These are phyloP conservation scores for Pycnomerus fuliginosus DNA, from an alignment of 2,888 invertebrate species.

Conservation along the genomic window DNA sequence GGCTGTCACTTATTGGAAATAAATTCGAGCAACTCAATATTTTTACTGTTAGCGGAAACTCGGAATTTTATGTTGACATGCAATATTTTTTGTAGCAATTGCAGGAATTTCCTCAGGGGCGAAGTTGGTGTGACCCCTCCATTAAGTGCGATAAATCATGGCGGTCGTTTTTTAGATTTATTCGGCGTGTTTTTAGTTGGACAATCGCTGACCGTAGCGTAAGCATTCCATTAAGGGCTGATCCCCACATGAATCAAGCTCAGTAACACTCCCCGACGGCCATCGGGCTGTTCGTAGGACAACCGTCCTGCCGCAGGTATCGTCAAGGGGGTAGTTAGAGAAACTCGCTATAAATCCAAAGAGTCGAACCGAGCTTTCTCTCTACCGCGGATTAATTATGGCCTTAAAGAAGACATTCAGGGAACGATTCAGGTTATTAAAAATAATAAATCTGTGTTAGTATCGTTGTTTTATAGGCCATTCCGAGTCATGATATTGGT, in stretches of 20 bases:
- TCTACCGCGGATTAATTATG: conserved; percentile 5
- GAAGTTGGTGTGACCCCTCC: conserved; percentile 1
- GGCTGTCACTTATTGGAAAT: too few relatives aligned
- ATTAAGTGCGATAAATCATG: conserved; percentile 18
- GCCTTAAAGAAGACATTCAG: too few relatives aligned
- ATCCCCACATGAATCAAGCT: conserved; percentile 49
- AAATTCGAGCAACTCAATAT: too few relatives aligned
- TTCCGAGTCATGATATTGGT: conserved; percentile 46
- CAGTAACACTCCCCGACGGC: conserved; percentile 40
- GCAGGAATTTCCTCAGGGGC: not conserved
- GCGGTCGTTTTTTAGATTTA: conserved; percentile 38
- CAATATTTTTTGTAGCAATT: too few relatives aligned
- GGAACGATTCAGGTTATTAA: conserved; percentile 34
- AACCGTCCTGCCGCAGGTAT: conserved; percentile 42
- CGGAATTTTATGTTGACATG: too few relatives aligned
- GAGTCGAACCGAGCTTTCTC: conserved; percentile 17
- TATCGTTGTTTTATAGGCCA: conserved; percentile 44
- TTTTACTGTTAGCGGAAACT: too few relatives aligned
- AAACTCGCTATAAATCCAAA: conserved; percentile 48
- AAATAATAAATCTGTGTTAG: conserved; percentile 34
- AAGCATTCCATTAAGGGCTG: conserved; percentile 50
- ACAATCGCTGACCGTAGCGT: conserved; percentile 48
- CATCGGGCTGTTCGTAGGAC: conserved; percentile 35
- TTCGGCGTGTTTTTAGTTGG: conserved; percentile 41
- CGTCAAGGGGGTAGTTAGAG: conserved; percentile 48